Evolutionary conservation across 2,113 vertebrate genomes (phyloP).

Genomic region (Antechinus stuartii): DNA sequence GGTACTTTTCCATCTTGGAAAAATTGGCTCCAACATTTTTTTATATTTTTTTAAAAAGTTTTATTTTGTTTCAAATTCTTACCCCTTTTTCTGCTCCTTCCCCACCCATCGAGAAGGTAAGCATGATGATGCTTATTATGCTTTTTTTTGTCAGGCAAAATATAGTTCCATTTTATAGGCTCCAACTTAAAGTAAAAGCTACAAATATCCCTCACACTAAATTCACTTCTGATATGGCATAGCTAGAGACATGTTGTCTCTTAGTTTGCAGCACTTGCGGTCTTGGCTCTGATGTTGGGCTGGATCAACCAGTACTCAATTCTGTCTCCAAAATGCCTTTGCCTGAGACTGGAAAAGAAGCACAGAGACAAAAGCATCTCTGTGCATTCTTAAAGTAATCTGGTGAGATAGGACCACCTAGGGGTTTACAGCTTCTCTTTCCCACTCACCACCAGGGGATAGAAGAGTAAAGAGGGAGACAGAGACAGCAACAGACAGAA

Average conservation of each 20-base stretch:
- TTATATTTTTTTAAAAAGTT: not conserved
- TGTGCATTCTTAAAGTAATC: not conserved
- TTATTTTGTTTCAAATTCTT: not conserved
- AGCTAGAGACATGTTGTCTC: not conserved
- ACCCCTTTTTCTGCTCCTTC: not conserved
- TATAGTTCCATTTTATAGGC: not conserved
- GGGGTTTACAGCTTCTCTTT: not conserved
- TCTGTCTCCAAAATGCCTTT: too few relatives aligned
- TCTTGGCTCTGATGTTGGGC: not conserved
- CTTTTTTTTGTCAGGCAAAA: not conserved
- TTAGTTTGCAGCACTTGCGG: not conserved
- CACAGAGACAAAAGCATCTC: not conserved
- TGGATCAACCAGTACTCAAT: not conserved
- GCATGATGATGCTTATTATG: not conserved
- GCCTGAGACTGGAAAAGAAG: too few relatives aligned
- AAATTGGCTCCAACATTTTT: not conserved
- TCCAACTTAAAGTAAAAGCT: not conserved
- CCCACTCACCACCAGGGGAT: too few relatives aligned
- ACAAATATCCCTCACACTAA: not conserved
- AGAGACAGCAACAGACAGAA: too few relatives aligned
- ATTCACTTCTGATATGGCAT: not conserved
- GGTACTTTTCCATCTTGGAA: not conserved
- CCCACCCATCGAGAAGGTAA: not conserved
- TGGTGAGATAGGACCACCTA: not conserved
- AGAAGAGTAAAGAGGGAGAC: too few relatives aligned